Conservation (phyloP, 2,113 vertebrate species). For the Bettongia penicillata region DNA sequence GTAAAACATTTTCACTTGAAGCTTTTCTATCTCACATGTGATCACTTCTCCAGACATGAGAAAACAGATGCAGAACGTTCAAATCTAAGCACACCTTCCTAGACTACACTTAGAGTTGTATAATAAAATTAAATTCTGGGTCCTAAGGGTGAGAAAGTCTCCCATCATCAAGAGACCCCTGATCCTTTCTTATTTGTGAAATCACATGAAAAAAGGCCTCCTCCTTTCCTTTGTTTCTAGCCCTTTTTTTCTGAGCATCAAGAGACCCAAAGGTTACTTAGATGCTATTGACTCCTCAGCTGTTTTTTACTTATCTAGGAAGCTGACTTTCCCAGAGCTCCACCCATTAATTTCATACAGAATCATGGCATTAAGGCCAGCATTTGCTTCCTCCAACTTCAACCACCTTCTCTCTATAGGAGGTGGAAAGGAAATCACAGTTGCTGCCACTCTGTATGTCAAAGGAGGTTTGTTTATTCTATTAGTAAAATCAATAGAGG, state of each 20-base stretch:
- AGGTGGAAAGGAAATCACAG: slow-evolving; percentile 59
- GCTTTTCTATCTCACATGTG: not conserved
- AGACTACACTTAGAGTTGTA: not conserved
- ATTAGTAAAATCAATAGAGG: slow-evolving; percentile 60
- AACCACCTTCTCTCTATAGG: not conserved
- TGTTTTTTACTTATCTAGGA: not conserved
- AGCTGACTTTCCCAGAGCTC: not conserved
- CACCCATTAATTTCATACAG: slow-evolving; percentile 7
- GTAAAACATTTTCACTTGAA: not conserved
- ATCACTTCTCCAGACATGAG: not conserved
- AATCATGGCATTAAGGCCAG: not conserved
- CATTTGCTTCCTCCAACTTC: slow-evolving; percentile 17
- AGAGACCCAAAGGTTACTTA: not conserved
- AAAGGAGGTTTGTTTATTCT: slow-evolving; percentile 71
- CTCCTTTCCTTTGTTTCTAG: not conserved
- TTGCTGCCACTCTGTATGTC: slow-evolving; percentile 61
- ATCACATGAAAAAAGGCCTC: too few relatives aligned
- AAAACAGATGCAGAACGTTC: not conserved
- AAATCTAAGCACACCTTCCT: not conserved
- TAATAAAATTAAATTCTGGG: not conserved
- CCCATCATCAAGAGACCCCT: not conserved
- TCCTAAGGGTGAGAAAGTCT: not conserved
- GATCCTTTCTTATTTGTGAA: not conserved
- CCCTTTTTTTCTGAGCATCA: not conserved
- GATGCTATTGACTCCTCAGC: not conserved